Evolutionary conservation across 2,113 vertebrate species (phyloP).

Genomic region (Perca schrenkii): DNA sequence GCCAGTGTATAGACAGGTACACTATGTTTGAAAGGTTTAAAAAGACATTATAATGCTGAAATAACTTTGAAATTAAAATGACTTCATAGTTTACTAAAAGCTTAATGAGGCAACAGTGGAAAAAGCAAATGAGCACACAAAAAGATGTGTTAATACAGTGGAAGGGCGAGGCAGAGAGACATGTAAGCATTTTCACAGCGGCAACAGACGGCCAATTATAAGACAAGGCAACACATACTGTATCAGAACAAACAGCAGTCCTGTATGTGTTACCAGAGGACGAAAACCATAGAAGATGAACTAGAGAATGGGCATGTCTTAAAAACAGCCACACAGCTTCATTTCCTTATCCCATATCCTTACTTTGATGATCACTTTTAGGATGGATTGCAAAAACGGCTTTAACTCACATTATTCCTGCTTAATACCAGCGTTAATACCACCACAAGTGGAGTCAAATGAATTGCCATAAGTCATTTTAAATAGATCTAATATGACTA

Average conservation of each 20-base stretch:
- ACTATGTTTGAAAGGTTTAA: neutral
- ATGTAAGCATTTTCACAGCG: constrained; percentile 51
- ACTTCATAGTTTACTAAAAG: constrained; percentile 21
- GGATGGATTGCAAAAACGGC: neutral
- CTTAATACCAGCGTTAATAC: too few relatives aligned
- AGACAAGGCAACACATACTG: constrained; percentile 55
- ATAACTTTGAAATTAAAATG: constrained; percentile 21
- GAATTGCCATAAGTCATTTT: neutral
- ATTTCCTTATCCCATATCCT: constrained; percentile 40
- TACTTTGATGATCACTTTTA: neutral
- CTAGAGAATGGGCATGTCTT: constrained; percentile 57
- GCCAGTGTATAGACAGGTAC: neutral
- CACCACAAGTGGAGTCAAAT: neutral
- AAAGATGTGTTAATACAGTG: constrained; percentile 56
- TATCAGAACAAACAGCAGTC: constrained; percentile 50
- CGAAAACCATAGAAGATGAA: constrained; percentile 49
- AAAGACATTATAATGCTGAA: constrained; percentile 20
- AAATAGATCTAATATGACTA: neutral
- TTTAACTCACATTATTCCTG: neutral
- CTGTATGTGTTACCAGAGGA: constrained; percentile 59
- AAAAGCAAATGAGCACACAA: constrained; percentile 41
- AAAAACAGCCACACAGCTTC: constrained; percentile 74
- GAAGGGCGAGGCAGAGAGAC: constrained; percentile 45
- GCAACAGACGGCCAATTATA: constrained; percentile 45
- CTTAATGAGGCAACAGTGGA: constrained; percentile 19